Evolutionary conservation across 1,140 invertebrate species (phyloP).

Genomic region (Delia radicum): DNA sequence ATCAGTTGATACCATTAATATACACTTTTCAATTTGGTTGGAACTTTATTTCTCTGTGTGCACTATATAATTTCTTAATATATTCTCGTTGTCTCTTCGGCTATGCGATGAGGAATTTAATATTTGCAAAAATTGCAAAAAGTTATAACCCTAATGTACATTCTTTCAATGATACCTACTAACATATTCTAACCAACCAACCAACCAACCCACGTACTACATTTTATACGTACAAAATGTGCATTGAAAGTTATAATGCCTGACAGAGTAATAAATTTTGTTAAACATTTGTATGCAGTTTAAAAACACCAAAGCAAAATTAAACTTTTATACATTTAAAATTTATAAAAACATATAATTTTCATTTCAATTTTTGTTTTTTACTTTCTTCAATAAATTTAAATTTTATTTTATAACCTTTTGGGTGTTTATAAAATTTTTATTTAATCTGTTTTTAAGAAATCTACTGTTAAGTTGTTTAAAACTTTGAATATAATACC

Average conservation of each 20-base stretch:
- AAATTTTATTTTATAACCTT: neutral
- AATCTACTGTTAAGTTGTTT: neutral
- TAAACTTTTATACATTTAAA: neutral
- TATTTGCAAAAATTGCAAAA: no score
- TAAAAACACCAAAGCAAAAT: neutral
- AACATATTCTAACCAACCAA: no score
- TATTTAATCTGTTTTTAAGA: neutral
- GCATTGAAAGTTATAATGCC: neutral
- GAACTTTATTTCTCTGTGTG: no score
- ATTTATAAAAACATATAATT: neutral
- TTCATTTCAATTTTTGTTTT: neutral
- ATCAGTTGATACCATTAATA: no score
- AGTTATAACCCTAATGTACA: no score
- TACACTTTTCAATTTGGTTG: no score
- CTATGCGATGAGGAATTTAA: no score
- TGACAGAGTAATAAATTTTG: slow-evolving; percentile 1
- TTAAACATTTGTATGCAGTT: slow-evolving; percentile 2
- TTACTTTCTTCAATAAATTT: neutral
- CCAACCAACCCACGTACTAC: no score
- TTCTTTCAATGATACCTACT: no score
- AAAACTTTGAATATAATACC: neutral
- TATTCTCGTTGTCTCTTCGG: no score
- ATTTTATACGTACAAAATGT: neutral
- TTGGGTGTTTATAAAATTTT: neutral
- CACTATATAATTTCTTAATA: no score